Percentiles rank a stretch among this genome's conserved stretches.
These are phyloP conservation scores for Smittia sp. DNA, from an alignment of 2,888 invertebrate genomes.

Conservation along the genomic window DNA sequence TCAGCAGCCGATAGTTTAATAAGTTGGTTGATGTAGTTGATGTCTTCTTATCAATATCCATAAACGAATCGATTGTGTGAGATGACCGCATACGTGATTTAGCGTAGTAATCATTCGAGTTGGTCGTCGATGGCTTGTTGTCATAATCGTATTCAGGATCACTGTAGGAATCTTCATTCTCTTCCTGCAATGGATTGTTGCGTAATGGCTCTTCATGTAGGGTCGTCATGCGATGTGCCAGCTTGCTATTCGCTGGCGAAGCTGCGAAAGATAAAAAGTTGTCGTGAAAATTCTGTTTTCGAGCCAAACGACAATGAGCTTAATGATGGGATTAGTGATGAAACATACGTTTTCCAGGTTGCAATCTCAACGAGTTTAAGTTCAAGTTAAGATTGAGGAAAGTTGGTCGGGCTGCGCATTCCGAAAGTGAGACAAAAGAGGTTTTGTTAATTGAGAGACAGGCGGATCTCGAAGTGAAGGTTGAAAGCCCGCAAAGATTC, in stretches of 20 bases:
- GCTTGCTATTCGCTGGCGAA: constrained; percentile 80
- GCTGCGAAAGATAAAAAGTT: constrained; percentile 55
- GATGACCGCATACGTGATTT: constrained; percentile 64
- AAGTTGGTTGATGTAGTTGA: constrained; percentile 51
- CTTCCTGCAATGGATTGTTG: constrained; percentile 54
- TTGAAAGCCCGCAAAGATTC: neutral
- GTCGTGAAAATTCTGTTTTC: constrained; percentile 28
- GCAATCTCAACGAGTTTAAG: constrained; percentile 85
- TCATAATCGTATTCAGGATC: constrained; percentile 55
- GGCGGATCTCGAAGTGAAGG: neutral
- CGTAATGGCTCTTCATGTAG: constrained; percentile 78
- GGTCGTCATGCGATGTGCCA: constrained; percentile 87
- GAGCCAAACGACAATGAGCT: neutral
- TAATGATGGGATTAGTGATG: constrained; percentile 17
- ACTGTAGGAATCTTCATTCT: constrained; percentile 52
- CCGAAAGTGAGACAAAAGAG: constrained; percentile 5
- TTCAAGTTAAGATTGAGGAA: constrained; percentile 97
- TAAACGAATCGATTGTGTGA: constrained; percentile 80
- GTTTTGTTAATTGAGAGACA: neutral
- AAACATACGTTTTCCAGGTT: constrained; percentile 81
- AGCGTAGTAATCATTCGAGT: constrained; percentile 44
- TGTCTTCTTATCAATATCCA: constrained; percentile 64
- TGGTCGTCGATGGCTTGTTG: constrained; percentile 48
- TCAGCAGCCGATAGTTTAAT: constrained; percentile 36
- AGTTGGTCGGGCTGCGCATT: constrained; percentile 85